A percentile compares a stretch with the other conserved stretches of the same genome.
These are phyloP conservation scores for mouse (Mus musculus) DNA, from an alignment of 2,113 vertebrate genomes.

Conservation along the genomic window DNA sequence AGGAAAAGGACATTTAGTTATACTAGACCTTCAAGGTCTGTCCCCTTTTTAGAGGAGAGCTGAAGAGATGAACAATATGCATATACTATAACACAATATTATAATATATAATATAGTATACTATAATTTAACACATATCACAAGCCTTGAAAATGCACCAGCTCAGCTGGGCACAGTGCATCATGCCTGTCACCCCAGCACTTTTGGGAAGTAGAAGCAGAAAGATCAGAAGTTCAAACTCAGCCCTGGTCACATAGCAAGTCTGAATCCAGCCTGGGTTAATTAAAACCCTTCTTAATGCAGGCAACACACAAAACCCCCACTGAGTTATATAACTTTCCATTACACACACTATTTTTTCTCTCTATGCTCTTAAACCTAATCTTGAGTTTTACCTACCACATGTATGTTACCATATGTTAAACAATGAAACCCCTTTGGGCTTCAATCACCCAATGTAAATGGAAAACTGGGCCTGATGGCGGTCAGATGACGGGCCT, in stretches of 20 bases:
- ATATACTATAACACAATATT: neutral
- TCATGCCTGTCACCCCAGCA: neutral
- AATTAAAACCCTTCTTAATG: neutral
- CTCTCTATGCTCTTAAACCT: conserved; percentile 15
- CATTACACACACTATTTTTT: neutral
- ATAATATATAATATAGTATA: too few species aligned
- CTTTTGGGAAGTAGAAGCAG: neutral
- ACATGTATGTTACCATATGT: neutral
- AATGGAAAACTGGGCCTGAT: neutral
- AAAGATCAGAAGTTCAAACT: neutral
- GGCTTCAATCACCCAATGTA: neutral
- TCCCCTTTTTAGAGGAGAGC: neutral
- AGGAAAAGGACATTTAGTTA: neutral
- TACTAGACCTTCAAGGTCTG: neutral
- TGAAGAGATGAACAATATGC: neutral
- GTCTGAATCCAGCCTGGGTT: neutral
- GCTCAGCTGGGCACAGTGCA: neutral
- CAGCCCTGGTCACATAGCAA: neutral
- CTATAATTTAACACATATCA: neutral
- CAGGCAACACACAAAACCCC: neutral
- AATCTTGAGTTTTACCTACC: neutral
- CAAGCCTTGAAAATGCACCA: neutral
- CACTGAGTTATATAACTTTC: neutral
- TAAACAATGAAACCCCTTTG: neutral
- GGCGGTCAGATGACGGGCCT: neutral